phyloP scores from a whole-genome alignment of 2,888 invertebrate species.

The Criorhina ranunculi region DNA sequence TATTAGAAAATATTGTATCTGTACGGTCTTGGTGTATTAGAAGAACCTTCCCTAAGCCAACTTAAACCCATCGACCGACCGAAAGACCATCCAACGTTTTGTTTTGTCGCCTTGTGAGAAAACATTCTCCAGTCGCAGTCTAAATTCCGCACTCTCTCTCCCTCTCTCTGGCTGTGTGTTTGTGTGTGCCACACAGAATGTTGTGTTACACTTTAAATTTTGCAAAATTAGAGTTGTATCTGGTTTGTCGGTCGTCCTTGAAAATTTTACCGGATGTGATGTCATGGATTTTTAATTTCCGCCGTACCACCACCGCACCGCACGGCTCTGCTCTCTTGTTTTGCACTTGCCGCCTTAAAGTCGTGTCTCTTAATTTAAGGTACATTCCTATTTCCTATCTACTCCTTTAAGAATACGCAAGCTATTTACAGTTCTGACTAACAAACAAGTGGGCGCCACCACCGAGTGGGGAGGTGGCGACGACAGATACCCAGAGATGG shows the following conservation, averaged over 20 bases:
- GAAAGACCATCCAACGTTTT: constrained; percentile 42
- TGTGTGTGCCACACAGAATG: constrained; percentile 26
- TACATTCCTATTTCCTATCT: constrained; percentile 26
- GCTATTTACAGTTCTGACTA: constrained; percentile 73
- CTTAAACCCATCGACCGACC: constrained; percentile 51
- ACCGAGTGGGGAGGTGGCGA: constrained; percentile 40
- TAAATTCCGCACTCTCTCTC: constrained; percentile 3
- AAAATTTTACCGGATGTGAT: constrained; percentile 69
- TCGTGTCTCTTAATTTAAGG: constrained; percentile 70
- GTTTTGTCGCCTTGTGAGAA: constrained; percentile 62
- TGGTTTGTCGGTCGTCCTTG: constrained; percentile 65
- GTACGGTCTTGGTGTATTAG: constrained; percentile 45
- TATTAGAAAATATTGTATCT: constrained; percentile 53
- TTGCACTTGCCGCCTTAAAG: constrained; percentile 60
- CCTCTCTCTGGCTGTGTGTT: not conserved
- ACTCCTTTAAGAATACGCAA: constrained; percentile 74
- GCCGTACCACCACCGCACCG: constrained; percentile 10
- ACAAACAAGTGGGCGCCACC: constrained; percentile 73
- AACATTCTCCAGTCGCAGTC: constrained; percentile 17
- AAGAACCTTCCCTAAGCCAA: constrained; percentile 60
- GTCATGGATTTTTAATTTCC: constrained; percentile 75
- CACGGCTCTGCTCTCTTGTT: not conserved
- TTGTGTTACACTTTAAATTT: constrained; percentile 59
- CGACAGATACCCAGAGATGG: constrained; percentile 53
- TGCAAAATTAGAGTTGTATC: constrained; percentile 55